A percentile compares a stretch with the other conserved stretches of the same genome.
Conservation (phyloP, 2,797 vertebrate genomes). For the Catharus ustulatus region DNA sequence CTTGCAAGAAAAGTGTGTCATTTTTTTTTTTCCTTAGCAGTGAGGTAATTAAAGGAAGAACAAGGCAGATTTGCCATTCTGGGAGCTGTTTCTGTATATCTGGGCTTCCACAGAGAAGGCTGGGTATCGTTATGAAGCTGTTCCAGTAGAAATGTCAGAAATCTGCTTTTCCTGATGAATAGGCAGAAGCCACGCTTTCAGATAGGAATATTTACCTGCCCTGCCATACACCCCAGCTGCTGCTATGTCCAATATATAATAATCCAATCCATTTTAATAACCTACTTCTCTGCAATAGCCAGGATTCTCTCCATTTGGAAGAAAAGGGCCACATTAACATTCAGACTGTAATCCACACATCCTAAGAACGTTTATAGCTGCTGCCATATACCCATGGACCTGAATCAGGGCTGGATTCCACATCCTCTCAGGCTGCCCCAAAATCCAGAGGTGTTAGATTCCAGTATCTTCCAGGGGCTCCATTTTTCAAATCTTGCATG, state of each 20-base stretch:
- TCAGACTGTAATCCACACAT: neutral
- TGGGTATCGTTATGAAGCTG: conserved; percentile 3
- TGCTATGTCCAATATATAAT: conserved; percentile 13
- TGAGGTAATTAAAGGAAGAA: conserved; percentile 57
- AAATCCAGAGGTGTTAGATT: neutral
- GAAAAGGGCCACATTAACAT: neutral
- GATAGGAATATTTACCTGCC: conserved; percentile 44
- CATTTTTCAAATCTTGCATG: neutral
- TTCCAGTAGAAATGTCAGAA: conserved; percentile 44
- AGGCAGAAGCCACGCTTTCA: neutral
- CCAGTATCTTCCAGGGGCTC: neutral
- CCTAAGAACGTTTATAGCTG: neutral
- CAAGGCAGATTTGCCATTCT: conserved; percentile 23
- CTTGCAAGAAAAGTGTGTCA: conserved; percentile 7
- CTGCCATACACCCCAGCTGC: conserved; percentile 26
- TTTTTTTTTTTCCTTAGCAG: neutral
- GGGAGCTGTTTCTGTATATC: conserved; percentile 18
- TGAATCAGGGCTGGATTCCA: neutral
- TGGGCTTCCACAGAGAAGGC: conserved; percentile 29
- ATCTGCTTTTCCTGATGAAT: neutral
- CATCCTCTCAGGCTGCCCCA: neutral
- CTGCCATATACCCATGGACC: neutral
- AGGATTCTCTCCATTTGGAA: neutral
- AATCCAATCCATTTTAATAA: conserved; percentile 37
- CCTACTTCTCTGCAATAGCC: neutral